phyloP scores from a whole-genome alignment of 2,113 vertebrate genomes.

The Muntiacus muntjak region DNA sequence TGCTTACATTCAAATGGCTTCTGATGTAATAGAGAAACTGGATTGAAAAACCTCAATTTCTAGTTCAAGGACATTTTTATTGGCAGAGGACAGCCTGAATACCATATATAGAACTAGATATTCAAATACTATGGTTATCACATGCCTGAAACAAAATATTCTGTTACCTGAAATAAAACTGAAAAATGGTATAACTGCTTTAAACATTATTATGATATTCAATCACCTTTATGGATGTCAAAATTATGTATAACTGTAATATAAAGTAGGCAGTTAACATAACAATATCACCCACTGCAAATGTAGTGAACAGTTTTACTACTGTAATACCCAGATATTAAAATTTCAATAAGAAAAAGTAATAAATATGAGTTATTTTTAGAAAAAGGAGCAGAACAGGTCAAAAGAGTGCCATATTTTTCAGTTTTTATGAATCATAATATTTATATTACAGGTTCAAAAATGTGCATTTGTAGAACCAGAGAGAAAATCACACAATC shows the following conservation, averaged over 20 bases:
- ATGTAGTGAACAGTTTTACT: conserved; percentile 78
- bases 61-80: conserved; percentile 19
- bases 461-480: conserved; percentile 1
- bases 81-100: not conserved
- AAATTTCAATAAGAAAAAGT: conserved; percentile 70
- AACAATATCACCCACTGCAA: conserved; percentile 71
- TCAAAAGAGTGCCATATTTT: conserved; percentile 38
- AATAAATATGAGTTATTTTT: conserved; percentile 77
- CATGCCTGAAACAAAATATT: conserved; percentile 54
- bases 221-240: conserved; percentile 78
- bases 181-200: conserved; percentile 50
- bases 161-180: conserved; percentile 66
- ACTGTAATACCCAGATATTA: conserved; percentile 75
- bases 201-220: conserved; percentile 76
- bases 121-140: conserved; percentile 32
- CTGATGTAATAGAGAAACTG: not conserved
- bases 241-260: conserved; percentile 69
- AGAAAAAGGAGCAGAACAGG: conserved; percentile 65
- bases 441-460: conserved; percentile 45
- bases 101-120: not conserved
- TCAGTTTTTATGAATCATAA: conserved; percentile 68
- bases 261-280: conserved; percentile 75
- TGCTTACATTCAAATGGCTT: not conserved
- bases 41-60: not conserved
- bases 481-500: not conserved